Evolutionary conservation across 2,888 invertebrate species (phyloP), one percentile per base, ranked within the genome.

Genomic region (Pachymerium ferrugineum): DNA sequence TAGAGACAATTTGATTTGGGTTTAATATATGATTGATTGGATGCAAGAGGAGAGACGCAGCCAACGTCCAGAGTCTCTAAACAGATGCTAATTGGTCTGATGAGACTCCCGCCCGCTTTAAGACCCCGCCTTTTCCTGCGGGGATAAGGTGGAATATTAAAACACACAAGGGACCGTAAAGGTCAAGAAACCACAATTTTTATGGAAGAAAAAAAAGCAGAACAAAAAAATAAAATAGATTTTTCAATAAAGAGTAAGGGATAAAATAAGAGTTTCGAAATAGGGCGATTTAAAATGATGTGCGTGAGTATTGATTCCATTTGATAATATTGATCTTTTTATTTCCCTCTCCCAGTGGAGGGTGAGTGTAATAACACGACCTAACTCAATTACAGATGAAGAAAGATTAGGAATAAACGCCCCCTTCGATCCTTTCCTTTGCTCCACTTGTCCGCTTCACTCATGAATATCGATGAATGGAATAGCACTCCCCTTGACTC

Each of bases 301-400:
- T 28, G 10, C 12, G 12, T 6, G 12, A 12, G 12, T 68, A 68
- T 68, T 68, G 68, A 68, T 68, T 54, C 54, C 28, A 22, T 68
- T 68, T 68, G 16, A 22, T 25, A 22, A 22, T 25, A 16, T 68
- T 14, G 16, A 16, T 68, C 6, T 25, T 25, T 4, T 68, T 16
- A 5, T 68, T 22, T 25, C 62, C 62, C 62, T 12, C 12, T 31
- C 33, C 28, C n/a, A 16, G 10, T n/a, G 16, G 33, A 25, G 72
- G 72, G 72, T 25, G 47, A 42, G 12, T 72, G 72, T 72, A 72
- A 72, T 72, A 72, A 72, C 72, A 72, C 25, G 72, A 72, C 72
- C 72, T 72, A 72, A 72, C 72, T 72, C 72, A 72, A 72, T 72
- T 72, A 72, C 72, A 72, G 42, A 72, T 42, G 72, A 38, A 72